Conservation (phyloP, 2,113 vertebrate species). For the Psammodynastes pulverulentus region DNA sequence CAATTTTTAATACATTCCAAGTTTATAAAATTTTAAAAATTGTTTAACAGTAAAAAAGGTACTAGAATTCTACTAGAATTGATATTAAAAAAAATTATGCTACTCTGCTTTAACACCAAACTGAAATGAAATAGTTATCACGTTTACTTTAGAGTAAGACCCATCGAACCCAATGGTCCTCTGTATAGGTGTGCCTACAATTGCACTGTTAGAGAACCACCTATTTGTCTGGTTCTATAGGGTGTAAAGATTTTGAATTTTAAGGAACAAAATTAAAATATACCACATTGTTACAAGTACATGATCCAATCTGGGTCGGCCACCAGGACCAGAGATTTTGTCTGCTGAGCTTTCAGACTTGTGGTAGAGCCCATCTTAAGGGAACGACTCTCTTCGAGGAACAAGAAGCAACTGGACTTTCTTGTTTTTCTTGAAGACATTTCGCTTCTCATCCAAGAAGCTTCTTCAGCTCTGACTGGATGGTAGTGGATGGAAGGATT, state of each 20-base stretch:
- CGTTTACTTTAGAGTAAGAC: not conserved
- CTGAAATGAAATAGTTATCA: not conserved
- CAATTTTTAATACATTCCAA: not conserved
- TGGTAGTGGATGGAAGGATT: too few relatives aligned
- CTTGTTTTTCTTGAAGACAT: too few relatives aligned
- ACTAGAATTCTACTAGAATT: not conserved
- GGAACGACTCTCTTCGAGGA: too few relatives aligned
- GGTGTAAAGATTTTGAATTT: not conserved
- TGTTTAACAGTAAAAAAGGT: not conserved
- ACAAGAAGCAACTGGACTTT: too few relatives aligned
- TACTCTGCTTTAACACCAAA: not conserved
- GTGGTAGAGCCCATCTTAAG: too few relatives aligned
- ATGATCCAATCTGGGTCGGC: too few relatives aligned
- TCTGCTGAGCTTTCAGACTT: too few relatives aligned
- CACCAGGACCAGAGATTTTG: too few relatives aligned
- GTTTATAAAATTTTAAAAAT: not conserved
- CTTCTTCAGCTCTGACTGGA: too few relatives aligned
- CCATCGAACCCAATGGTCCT: not conserved
- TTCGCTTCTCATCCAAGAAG: too few relatives aligned
- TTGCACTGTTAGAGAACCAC: not conserved
- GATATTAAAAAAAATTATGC: not conserved
- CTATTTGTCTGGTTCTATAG: not conserved
- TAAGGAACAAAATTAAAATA: not conserved
- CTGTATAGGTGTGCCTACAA: not conserved
- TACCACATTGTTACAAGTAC: not conserved